phyloP scores from a whole-genome alignment of 2,113 vertebrate species.

The Ellobius talpinus region DNA sequence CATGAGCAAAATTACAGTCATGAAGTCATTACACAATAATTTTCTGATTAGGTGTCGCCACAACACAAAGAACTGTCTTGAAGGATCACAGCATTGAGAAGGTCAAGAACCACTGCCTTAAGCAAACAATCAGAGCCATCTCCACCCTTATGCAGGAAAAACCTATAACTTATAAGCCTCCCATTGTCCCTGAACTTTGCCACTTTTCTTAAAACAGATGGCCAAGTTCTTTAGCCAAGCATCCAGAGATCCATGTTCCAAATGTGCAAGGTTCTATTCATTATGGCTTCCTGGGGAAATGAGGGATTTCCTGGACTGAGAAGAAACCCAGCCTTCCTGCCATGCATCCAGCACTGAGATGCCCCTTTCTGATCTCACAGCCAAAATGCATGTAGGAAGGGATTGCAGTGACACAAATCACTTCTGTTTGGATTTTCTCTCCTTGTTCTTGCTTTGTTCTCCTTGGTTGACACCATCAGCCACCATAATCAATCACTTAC shows the following conservation, averaged over 20 bases:
- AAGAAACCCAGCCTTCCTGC: neutral
- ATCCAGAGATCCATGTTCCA: slow-evolving; percentile 63
- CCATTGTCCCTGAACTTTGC: slow-evolving; percentile 63
- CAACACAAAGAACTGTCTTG: neutral
- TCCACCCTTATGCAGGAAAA: accelerated
- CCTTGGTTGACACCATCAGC: neutral
- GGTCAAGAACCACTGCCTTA: neutral
- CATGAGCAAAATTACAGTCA: neutral
- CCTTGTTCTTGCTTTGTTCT: neutral
- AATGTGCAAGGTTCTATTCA: slow-evolving; percentile 44
- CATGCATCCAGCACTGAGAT: neutral
- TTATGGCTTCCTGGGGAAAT: slow-evolving; percentile 18
- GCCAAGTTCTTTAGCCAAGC: slow-evolving; percentile 69
- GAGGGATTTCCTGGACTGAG: neutral
- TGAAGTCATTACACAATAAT: neutral
- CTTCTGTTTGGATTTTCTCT: neutral
- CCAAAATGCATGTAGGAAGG: neutral
- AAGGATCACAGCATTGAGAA: neutral
- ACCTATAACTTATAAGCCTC: slow-evolving; percentile 27
- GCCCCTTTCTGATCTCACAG: neutral
- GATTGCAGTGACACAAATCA: neutral
- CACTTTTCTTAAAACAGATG: slow-evolving; percentile 73
- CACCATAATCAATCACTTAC: neutral
- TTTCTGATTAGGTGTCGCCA: neutral
- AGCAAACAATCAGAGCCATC: neutral